Conservation (phyloP, 30 jellyfish, hydroid and myxozoan species). For the Pelagia noctiluca region DNA sequence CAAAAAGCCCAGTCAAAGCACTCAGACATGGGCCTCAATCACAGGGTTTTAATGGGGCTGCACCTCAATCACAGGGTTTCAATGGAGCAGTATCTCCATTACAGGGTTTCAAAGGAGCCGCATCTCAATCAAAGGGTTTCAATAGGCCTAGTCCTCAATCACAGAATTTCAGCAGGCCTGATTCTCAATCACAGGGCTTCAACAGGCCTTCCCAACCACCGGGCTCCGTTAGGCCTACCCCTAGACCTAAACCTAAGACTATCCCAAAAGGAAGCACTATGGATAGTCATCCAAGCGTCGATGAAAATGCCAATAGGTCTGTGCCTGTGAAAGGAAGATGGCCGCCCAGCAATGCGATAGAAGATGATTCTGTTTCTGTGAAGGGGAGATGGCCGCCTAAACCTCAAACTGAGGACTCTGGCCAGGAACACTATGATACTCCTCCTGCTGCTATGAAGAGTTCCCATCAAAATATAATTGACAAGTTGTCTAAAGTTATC, state of each 20-base stretch:
- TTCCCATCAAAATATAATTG: background rate
- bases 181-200: no score
- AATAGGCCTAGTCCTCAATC: no score
- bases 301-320: background rate
- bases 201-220: background rate
- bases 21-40: no score
- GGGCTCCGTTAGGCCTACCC: background rate
- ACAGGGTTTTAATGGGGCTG: no score
- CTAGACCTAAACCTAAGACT: background rate
- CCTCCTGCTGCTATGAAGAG: no score
- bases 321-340: no score
- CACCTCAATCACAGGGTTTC: no score
- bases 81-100: no score
- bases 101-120: background rate
- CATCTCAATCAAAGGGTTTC: no score
- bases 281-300: background rate
- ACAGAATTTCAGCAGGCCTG: no score
- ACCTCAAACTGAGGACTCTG: background rate
- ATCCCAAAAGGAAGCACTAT: background rate
- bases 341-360: constrained; percentile 4
- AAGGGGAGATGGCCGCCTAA: constrained; percentile 10
- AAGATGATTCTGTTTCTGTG: no score
- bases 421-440: background rate
- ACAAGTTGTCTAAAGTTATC: background rate
- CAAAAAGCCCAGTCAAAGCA: background rate